Evolutionary conservation across 2,888 invertebrate genomes (phyloP), one percentile per base, ranked within the genome.

Genomic region (Campoletis raptor): DNA sequence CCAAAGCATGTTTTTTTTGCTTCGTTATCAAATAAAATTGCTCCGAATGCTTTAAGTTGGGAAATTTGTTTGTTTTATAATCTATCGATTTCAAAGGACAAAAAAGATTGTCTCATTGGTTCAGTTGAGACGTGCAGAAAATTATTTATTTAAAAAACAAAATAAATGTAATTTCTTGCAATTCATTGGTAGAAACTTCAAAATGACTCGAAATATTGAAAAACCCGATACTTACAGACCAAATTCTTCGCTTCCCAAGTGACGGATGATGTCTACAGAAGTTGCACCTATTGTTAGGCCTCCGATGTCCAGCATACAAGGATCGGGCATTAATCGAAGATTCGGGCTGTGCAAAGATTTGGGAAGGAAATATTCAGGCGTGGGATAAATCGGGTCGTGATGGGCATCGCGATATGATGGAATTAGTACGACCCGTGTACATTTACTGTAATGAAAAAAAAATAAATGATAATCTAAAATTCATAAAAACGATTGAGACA

Each of bases 201-300:
- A 24, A 70, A 70, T 48, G 18, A 48, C 5, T 18, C 3, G 5
- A 6, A 48, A 40, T 40, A 40, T 40, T 40, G 8, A 40, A 8
- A 40, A 40, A 40, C 5, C 4, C 12, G 30, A 21, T 40, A 85
- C 96, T 96, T 95, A 97, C 97, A 95, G 93, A 0, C 96, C 96
- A 89, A 98, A 95, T 94, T 98, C 98, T 92, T 97, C 97, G 91
- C 96, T 96, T 69, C 97, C 96, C 45, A 99, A 94, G 92, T 98
- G 98, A 95, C 98, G 97, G 10, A 99, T 94, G 64, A 97, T 95
- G 93, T 99, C 99, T 0, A 97, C 96, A 40, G 98, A 97, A 4
- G 98, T 98, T 40, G 97, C 94, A 0, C 97, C 98, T 82, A 99
- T 94, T 6, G 96, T 94, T 0, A 98, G 93, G 4, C 98, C 98